A percentile compares a stretch with the other conserved stretches of the same genome.
phyloP scores from a whole-genome alignment of 2,888 invertebrate genomes.

The Melanargia galathea region DNA sequence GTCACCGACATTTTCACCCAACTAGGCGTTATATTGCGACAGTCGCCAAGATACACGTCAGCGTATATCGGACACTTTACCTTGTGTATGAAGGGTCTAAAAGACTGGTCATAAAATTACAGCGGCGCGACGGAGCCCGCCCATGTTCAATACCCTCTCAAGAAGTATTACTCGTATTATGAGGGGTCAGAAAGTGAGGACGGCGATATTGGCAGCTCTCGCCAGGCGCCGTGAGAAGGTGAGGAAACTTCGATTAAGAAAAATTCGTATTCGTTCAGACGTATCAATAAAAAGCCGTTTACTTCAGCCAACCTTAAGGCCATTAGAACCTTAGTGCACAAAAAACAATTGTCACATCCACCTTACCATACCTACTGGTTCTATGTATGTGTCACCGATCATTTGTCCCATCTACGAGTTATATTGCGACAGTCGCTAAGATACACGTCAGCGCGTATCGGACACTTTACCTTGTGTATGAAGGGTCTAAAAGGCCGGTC shows the following conservation, averaged over 20 bases:
- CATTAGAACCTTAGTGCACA: too few species aligned
- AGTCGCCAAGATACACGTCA: neutral
- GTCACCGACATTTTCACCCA: neutral
- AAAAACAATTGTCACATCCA: too few species aligned
- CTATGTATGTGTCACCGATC: neutral
- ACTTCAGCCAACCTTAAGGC: too few species aligned
- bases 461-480: neutral
- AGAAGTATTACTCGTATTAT: slow-evolving; percentile 79
- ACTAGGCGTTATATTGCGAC: neutral
- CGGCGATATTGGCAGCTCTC: slow-evolving; percentile 78
- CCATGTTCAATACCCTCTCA: slow-evolving; percentile 76
- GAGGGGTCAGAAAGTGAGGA: slow-evolving; percentile 81
- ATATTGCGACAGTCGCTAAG: neutral
- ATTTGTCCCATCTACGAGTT: neutral
- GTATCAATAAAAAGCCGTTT: too few species aligned
- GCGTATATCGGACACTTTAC: neutral
- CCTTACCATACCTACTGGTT: too few species aligned
- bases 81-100: neutral
- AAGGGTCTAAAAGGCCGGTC: slow-evolving; percentile 46
- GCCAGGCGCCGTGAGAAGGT: slow-evolving; percentile 73
- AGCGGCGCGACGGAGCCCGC: slow-evolving; percentile 56
- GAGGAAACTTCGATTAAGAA: slow-evolving; percentile 79
- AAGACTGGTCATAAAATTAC: slow-evolving; percentile 67
- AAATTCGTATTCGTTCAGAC: too few species aligned
- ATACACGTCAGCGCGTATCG: neutral